Percentiles rank a stretch among this genome's conserved stretches.
Conservation (phyloP, 2,113 vertebrate genomes). For the Centropus unirufus region DNA sequence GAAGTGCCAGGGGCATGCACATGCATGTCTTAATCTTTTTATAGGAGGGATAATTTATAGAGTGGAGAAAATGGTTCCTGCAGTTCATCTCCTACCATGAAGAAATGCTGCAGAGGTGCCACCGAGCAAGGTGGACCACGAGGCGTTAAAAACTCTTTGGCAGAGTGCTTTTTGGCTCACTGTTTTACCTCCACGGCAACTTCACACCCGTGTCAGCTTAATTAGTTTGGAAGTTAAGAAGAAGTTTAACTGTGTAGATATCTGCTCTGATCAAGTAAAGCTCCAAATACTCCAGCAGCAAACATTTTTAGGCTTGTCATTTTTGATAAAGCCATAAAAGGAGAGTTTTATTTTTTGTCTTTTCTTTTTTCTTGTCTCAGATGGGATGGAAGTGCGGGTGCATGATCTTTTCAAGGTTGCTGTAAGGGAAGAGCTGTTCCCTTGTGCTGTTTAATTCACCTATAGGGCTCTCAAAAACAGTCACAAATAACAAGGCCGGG, state of each 20-base stretch:
- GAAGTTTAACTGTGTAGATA: not conserved
- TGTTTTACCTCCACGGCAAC: not conserved
- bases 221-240: not conserved
- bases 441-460: not conserved
- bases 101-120: not conserved
- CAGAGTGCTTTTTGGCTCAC: not conserved
- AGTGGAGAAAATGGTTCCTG: not conserved
- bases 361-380: not conserved
- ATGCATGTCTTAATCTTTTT: not conserved
- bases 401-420: not conserved
- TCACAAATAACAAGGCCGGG: not conserved
- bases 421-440: not conserved
- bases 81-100: too few relatives aligned
- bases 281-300: not conserved
- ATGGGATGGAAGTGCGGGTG: not conserved
- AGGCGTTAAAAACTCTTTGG: not conserved
- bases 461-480: not conserved
- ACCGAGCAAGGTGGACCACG: fast-evolving
- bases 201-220: not conserved
- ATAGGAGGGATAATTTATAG: not conserved
- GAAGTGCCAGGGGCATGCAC: not conserved
- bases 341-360: not conserved
- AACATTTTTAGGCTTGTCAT: not conserved
- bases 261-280: not conserved
- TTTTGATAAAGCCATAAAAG: not conserved